These are phyloP conservation scores for Palythoa grandis DNA, from an alignment of 92 coral and sea anemone genomes.

Conservation along the genomic window DNA sequence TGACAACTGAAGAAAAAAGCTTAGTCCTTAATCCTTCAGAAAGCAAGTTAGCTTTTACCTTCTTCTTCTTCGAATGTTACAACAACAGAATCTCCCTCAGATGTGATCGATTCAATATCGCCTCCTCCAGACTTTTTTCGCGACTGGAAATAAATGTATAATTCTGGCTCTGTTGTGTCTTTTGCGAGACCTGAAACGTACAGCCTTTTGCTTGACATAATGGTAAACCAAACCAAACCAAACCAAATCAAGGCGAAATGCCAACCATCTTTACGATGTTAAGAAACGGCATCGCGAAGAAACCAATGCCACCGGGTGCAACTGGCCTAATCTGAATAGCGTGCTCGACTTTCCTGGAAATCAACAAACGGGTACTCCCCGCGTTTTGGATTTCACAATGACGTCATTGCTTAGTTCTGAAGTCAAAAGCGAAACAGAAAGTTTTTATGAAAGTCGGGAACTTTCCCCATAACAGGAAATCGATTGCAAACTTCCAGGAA, in stretches of 20 bases:
- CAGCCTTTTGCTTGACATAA: slow-evolving; percentile 16
- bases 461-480: slow-evolving; percentile 20
- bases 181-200: slow-evolving; percentile 18
- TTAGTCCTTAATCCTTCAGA: neutral
- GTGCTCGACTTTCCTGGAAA: slow-evolving; percentile 19
- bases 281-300: neutral
- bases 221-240: neutral
- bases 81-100: slow-evolving; percentile 1
- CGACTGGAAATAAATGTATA: slow-evolving; percentile 31
- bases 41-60: neutral
- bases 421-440: neutral
- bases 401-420: neutral
- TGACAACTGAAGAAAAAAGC: neutral
- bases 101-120: slow-evolving; percentile 1
- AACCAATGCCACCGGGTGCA: neutral
- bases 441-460: neutral
- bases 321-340: too few relatives aligned
- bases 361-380: slow-evolving; percentile 35
- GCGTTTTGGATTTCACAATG: neutral
- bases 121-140: slow-evolving; percentile 29
- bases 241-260: neutral
- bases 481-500: slow-evolving; percentile 10
- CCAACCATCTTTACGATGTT: neutral
- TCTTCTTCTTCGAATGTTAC: slow-evolving; percentile 18
- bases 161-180: slow-evolving; percentile 25